A percentile compares a stretch with the other conserved stretches of the same genome.
Conservation (phyloP, 2,888 invertebrate genomes). For the Synergus japonicus region DNA sequence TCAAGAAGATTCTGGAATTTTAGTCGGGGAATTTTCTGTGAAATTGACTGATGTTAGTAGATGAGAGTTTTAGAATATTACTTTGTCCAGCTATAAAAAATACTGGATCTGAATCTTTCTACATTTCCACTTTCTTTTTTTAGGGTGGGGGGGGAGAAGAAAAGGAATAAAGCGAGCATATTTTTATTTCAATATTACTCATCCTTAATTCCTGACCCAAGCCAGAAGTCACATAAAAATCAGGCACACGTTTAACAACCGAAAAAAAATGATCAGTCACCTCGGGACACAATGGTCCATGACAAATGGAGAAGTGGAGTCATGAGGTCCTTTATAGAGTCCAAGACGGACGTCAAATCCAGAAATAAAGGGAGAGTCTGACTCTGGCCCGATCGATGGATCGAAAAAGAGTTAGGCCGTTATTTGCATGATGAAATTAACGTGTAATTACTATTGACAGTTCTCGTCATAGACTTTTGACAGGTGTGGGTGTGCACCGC, state of each 20-base stretch:
- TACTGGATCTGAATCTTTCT: not conserved
- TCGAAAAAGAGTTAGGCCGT: conserved; percentile 35
- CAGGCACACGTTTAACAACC: not conserved
- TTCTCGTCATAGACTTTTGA: conserved; percentile 56
- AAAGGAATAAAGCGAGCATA: not conserved
- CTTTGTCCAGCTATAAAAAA: not conserved
- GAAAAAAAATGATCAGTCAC: conserved; percentile 46
- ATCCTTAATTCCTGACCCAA: not conserved
- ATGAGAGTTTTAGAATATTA: conserved; percentile 48
- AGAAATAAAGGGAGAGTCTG: conserved; percentile 41
- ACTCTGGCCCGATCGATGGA: conserved; percentile 46
- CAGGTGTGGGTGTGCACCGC: conserved; percentile 62
- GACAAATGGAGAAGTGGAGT: conserved; percentile 44
- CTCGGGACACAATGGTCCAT: conserved; percentile 43
- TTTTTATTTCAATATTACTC: not conserved
- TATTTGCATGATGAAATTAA: conserved; percentile 60
- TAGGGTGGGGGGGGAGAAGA: not conserved
- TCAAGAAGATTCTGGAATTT: too few species aligned
- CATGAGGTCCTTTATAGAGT: conserved; percentile 38
- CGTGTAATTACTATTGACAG: conserved; percentile 70
- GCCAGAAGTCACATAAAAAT: not conserved
- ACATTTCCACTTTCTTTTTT: not conserved
- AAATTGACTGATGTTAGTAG: conserved; percentile 49
- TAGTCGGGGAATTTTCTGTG: too few species aligned
- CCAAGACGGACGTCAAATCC: conserved; percentile 33